phyloP scores from a whole-genome alignment of 2,113 vertebrate genomes.

The Halcyon senegalensis region DNA sequence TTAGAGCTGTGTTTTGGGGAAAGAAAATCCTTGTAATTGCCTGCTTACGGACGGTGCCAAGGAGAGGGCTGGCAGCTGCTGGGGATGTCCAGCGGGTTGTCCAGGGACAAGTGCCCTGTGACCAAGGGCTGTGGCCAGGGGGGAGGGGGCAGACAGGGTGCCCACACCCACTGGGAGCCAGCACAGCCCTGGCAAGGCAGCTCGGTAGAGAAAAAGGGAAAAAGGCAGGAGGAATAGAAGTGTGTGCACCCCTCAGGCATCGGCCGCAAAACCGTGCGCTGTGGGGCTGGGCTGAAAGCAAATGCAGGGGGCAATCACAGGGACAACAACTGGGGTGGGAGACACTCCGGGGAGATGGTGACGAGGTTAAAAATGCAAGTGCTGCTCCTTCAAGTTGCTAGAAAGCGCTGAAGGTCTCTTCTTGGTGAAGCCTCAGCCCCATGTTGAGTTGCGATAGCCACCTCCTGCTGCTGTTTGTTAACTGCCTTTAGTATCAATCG shows the following conservation, averaged over 20 bases:
- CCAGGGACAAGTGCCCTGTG: background rate
- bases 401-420: background rate
- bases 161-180: background rate
- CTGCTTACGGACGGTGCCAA: background rate
- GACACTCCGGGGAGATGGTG: background rate
- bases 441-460: background rate
- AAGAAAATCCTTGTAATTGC: conserved; percentile 58
- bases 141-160: too few relatives aligned
- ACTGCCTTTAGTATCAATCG: background rate
- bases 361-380: background rate
- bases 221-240: background rate
- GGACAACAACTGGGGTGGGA: background rate
- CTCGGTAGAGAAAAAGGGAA: background rate
- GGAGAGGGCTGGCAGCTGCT: background rate
- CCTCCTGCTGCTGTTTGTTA: background rate
- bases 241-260: accelerated
- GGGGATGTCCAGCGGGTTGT: background rate
- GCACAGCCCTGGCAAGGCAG: accelerated
- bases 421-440: background rate
- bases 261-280: accelerated
- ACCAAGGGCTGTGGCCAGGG: accelerated
- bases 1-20: conserved; percentile 50
- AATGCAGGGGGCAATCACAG: accelerated
- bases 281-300: background rate
- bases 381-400: background rate